A percentile compares a stretch with the other conserved stretches of the same genome.
These are phyloP conservation scores for Xiphophorus couchianus DNA, from an alignment of 2,113 vertebrate species.

Conservation along the genomic window DNA sequence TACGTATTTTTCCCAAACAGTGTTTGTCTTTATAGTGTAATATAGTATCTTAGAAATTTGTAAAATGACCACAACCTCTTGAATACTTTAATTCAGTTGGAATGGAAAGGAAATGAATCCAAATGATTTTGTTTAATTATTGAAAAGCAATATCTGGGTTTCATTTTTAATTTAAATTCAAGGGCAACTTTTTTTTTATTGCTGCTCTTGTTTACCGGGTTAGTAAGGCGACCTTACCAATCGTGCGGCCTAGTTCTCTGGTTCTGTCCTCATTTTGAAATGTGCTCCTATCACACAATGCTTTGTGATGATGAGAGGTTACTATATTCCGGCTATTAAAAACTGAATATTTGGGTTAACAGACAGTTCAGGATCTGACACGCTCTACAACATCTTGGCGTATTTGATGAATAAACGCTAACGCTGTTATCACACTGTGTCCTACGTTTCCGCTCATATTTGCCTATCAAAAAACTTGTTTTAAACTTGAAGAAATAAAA, in stretches of 20 bases:
- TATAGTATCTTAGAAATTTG: too few relatives aligned
- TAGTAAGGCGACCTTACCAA: neutral
- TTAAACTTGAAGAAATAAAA: neutral
- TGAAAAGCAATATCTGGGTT: neutral
- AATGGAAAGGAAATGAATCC: neutral
- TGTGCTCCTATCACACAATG: neutral
- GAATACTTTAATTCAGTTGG: too few relatives aligned
- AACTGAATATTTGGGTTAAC: neutral
- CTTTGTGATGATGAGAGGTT: neutral
- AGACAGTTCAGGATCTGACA: neutral
- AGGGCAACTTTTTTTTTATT: neutral
- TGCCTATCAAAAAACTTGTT: neutral
- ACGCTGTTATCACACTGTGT: too few relatives aligned
- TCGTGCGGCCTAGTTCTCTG: neutral
- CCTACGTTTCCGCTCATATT: too few relatives aligned
- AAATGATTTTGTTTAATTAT: neutral
- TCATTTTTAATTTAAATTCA: neutral
- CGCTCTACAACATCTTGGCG: too few relatives aligned
- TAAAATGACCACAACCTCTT: neutral
- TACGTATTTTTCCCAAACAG: neutral
- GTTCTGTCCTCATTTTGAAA: neutral
- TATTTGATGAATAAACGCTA: too few relatives aligned
- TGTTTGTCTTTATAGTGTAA: neutral
- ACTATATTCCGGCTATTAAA: neutral
- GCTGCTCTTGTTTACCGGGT: neutral